phyloP scores from a whole-genome alignment of 2,797 vertebrate species.

The Enteromius treurensis region DNA sequence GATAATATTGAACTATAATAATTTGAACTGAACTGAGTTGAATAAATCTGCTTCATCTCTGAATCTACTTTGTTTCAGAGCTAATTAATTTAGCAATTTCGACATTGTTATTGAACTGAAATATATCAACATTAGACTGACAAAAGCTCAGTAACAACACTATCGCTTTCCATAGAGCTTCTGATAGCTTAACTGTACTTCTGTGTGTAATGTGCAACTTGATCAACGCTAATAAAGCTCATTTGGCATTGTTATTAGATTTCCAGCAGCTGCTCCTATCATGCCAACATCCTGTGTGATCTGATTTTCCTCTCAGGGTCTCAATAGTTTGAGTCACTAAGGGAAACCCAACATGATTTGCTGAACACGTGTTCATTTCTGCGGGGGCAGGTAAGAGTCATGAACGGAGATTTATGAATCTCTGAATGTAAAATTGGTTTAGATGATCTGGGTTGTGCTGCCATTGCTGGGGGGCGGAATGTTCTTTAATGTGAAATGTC shows the following conservation, averaged over 20 bases:
- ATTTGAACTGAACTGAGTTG: neutral
- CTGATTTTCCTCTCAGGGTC: slow-evolving; percentile 41
- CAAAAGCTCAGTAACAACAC: neutral
- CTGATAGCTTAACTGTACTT: neutral
- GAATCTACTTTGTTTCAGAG: too few species aligned
- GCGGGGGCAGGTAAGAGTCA: slow-evolving; percentile 28
- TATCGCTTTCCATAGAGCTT: neutral
- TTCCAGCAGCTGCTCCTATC: slow-evolving; percentile 30
- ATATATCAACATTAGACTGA: neutral
- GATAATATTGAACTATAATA: too few species aligned
- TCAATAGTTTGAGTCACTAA: slow-evolving; percentile 27
- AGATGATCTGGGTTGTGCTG: slow-evolving; percentile 13
- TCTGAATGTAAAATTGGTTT: slow-evolving; percentile 42
- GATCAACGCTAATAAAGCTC: slow-evolving; percentile 6
- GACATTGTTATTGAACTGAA: neutral
- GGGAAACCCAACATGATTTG: slow-evolving; percentile 35
- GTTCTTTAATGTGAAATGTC: neutral
- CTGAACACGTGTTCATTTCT: slow-evolving; percentile 28
- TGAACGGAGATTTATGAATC: slow-evolving; percentile 29
- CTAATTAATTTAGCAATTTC: too few species aligned
- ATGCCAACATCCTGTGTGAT: slow-evolving; percentile 34
- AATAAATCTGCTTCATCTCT: too few species aligned
- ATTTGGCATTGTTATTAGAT: slow-evolving; percentile 20
- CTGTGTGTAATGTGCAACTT: neutral
- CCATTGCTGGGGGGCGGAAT: neutral